Evolutionary conservation across 1,140 invertebrate genomes (phyloP), one percentile per base, ranked within the genome.

Genomic region (Drosophila mayri): DNA sequence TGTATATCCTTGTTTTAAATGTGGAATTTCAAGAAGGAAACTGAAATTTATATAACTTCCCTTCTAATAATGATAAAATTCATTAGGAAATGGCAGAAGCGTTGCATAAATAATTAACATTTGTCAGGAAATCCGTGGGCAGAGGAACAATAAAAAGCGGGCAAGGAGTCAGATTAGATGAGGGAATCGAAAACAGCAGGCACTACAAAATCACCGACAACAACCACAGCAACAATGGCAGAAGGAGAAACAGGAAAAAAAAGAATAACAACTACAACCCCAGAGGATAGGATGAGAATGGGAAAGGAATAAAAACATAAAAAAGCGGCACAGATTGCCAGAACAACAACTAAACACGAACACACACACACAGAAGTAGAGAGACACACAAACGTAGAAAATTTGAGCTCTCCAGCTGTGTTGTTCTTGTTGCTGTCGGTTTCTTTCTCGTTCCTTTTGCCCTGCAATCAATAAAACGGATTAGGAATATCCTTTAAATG

Each of bases 401-500:
- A 32, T 55, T 28, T 43, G 37, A 73, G 66, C 75, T 30, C 65
- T 78, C 74, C 76, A 79, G 54, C 65, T 77, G 71, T 78, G 75
- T 55, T 59, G 54, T 54, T 66, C 55, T 76, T 72, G 67, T 60
- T 50, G 44, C 32, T 40, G 65, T 49, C 32, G 46, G 32, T 18
- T 35, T 28, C 30, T 50, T 38, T 30, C 35, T 41, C 50, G 18
- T 68, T 50, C 72, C 44, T 46, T 71, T 16, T 40, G 37, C 30
- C 46, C 76, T 90, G 85, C 85, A 88, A 88, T 88, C 85, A 88
- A 88, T 88, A 88, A 88, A 88, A 88, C 85, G 85, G 85, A 88
- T 88, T 88, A 90, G 85, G 65, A 90, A 85, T 85, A 88, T 88
- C 85, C 85, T 85, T 76, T 88, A 90, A 88, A 88, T 90, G 85